Conservation (phyloP, 2,113 vertebrate species). For the Fregetta grallaria region DNA sequence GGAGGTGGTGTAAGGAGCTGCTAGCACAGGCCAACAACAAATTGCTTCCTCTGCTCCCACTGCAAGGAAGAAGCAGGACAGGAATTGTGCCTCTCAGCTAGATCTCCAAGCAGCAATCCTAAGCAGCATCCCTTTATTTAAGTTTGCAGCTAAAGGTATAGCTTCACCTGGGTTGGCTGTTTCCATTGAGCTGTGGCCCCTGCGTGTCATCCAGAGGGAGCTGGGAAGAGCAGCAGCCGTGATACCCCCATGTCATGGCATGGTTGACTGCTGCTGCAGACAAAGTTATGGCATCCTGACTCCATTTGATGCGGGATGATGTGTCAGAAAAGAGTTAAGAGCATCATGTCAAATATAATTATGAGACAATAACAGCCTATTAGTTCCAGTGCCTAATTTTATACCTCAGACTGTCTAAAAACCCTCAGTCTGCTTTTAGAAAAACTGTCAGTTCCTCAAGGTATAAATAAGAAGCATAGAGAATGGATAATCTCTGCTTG, state of each 20-base stretch:
- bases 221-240: not conserved
- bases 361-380: constrained; percentile 66
- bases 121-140: not conserved
- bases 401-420: constrained; percentile 51
- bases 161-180: not conserved
- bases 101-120: not conserved
- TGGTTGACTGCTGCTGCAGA: not conserved
- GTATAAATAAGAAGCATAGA: constrained; percentile 29
- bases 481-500: constrained; percentile 16
- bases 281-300: not conserved
- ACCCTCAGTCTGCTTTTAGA: not conserved
- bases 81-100: not conserved
- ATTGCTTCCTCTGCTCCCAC: not conserved
- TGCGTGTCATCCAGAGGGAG: not conserved
- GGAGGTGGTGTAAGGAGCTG: not conserved
- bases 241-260: fast-evolving
- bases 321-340: constrained; percentile 26
- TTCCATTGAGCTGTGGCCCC: not conserved
- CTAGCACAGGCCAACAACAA: not conserved
- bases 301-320: not conserved
- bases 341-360: constrained; percentile 65
- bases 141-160: not conserved
- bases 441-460: constrained; percentile 31
- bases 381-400: constrained; percentile 70
- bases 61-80: not conserved